Evolutionary conservation across 2,888 invertebrate species (phyloP).

Genomic region (Eupithecia subfuscata): DNA sequence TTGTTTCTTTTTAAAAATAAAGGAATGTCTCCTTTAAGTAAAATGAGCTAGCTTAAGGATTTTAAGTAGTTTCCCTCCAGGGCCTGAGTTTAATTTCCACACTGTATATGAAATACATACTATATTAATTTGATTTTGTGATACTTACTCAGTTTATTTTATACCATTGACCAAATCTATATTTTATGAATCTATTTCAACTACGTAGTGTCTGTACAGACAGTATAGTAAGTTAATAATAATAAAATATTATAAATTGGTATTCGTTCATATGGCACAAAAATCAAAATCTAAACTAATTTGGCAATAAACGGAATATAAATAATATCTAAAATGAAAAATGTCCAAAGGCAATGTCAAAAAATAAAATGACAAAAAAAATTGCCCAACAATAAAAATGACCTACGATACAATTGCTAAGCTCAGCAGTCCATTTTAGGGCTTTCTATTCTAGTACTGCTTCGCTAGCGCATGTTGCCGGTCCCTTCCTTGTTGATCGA

Average conservation of each 20-base stretch:
- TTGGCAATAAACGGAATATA: neutral
- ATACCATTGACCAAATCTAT: slow-evolving; percentile 12
- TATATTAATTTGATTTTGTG: neutral
- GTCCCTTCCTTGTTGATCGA: neutral
- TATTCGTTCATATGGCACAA: neutral
- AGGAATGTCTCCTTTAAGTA: no score
- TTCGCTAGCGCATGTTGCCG: neutral
- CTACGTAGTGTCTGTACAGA: neutral
- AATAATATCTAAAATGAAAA: neutral
- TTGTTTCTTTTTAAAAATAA: no score
- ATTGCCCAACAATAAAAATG: no score
- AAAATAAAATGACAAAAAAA: neutral
- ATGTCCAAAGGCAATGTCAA: neutral
- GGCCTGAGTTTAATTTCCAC: no score
- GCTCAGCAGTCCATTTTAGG: neutral
- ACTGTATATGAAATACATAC: no score
- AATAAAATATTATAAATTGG: neutral
- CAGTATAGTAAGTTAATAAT: neutral
- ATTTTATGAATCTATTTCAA: slow-evolving; percentile 1
- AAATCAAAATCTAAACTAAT: neutral
- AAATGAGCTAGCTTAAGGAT: no score
- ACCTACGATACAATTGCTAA: neutral
- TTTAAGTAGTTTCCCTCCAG: no score
- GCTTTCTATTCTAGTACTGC: neutral
- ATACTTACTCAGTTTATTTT: neutral